Evolutionary conservation across 2,113 vertebrate species (phyloP), one percentile per base, ranked within the genome.

Genomic region (Hippocampus mohnikei): DNA sequence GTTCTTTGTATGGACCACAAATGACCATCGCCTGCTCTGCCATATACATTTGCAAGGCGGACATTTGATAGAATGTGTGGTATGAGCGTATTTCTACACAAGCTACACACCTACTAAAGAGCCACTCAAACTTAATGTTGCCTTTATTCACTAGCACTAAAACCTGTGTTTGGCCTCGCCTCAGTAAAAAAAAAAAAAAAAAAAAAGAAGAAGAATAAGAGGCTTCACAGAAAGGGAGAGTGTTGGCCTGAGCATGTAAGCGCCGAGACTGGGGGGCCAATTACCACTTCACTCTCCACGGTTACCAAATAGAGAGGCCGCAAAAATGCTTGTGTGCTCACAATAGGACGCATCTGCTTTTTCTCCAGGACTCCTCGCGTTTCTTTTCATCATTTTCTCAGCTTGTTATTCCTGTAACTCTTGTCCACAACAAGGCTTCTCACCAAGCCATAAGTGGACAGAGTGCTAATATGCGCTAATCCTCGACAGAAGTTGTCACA

Each of bases 321-420:
- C 84, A 88, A 87, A 87, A 88, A 88, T 89, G 86, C 81, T 85
- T 80, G 79, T 85, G 65, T 52, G 76, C 70, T 77, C 76, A 82
- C 77, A 88, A 83, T 67, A 84, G 74, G 75, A 64, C 72, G 78
- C 75, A 77, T 83, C 81, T 83, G 82, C 78, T 78, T 71, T 82
- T 80, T 37, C n/a, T 66, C 42, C 66, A 74, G 18, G 70, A 42
- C 53, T 62, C 41, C 20, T 65, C 46, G 65, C 41, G 29, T 37
- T 37, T 61, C 50, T 74, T 76, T 74, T 80, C 44, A 75, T 46
- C 73, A 21, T 50, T 50, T 21, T 20, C 5, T 18, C 33, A 3
- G 25, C 48, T 64, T 74, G 74, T 67, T 78, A 40, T 65, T 68
- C 18, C 25, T 29, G 11, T 62, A 12, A 50, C 56, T 66, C 23